phyloP scores from a whole-genome alignment of 2,888 invertebrate genomes.

The Cerceris ruficornis region DNA sequence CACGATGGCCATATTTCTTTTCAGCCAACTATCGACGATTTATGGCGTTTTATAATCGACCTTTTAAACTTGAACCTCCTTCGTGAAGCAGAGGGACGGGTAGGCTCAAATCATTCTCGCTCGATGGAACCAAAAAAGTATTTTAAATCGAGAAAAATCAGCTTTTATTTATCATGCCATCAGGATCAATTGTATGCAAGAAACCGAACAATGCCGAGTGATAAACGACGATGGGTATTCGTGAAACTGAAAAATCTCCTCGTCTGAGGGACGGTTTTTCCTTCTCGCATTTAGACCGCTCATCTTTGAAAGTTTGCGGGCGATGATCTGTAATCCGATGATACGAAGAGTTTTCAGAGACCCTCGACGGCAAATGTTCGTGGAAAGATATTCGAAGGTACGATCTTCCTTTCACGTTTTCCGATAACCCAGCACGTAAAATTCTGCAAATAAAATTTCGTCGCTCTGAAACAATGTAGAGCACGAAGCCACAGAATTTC shows the following conservation, averaged over 20 bases:
- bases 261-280: slow-evolving; percentile 30
- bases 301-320: slow-evolving; percentile 25
- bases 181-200: neutral
- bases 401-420: no score
- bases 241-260: slow-evolving; percentile 24
- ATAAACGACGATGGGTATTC: slow-evolving; percentile 37
- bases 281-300: slow-evolving; percentile 17
- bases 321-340: slow-evolving; percentile 39
- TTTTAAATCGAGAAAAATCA: neutral
- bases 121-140: neutral
- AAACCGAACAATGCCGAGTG: neutral
- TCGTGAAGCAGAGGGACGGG: no score
- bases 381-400: neutral
- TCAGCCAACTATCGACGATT: no score
- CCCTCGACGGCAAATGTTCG: slow-evolving; percentile 8
- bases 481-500: neutral
- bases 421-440: no score
- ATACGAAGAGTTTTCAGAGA: slow-evolving; percentile 19
- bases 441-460: no score
- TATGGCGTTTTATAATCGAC: no score
- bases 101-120: no score
- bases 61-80: no score
- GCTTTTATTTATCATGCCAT: neutral
- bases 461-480: no score
- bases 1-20: neutral